Base-by-base conservation (phyloP, 1,140 invertebrate genomes). In the Anagrus nilaparvatae region DNA sequence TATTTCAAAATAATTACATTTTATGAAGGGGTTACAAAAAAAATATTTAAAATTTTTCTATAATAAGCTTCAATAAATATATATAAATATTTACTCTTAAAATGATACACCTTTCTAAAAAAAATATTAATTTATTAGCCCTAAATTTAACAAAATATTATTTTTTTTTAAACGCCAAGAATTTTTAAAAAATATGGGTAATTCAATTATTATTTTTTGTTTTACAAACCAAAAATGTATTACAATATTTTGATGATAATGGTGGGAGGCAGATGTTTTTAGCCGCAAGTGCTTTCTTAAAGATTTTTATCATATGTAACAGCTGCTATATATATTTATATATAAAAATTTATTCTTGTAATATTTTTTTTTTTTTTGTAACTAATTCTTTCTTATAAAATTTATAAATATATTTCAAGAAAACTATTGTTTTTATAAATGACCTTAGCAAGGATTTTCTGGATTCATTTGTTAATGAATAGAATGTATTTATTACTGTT, bases 221-320 rank as follows among this genome's bases (percentile, higher is more conserved):
- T 47, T 48, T 46, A 36, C 41, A 46, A 41, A 36, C 43, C 38
- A 31, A 46, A n/a, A n/a, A n/a, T n/a, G n/a, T n/a, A n/a, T 5
- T 29, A 5, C 30, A 13, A 31, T 31, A 31, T 29, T 29, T 14
- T n/a, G 25, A 36, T 27, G 37, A 14, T 24, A 27, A 49, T 54
- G 49, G 51, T 55, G 48, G 50, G 49, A 59, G 56, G 47, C 60
- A 63, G 60, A 51, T 63, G 59, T 55, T 57, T 47, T 50, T 18
- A 32, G 39, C 39, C 46, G 44, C 43, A 44, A 46, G 35, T 47
- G 29, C 39, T 46, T 47, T 48, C 42, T 25, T 50, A n/a, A 47
- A 55, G 53, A 55, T 51, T 31, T 34, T 34, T 56, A 55, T 56
- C 50, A 39, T 13, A n/a, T 48, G 33, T 19, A 20, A 38, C 56